Conservation (phyloP, 1,140 invertebrate species). For the Drosophila melanica region DNA sequence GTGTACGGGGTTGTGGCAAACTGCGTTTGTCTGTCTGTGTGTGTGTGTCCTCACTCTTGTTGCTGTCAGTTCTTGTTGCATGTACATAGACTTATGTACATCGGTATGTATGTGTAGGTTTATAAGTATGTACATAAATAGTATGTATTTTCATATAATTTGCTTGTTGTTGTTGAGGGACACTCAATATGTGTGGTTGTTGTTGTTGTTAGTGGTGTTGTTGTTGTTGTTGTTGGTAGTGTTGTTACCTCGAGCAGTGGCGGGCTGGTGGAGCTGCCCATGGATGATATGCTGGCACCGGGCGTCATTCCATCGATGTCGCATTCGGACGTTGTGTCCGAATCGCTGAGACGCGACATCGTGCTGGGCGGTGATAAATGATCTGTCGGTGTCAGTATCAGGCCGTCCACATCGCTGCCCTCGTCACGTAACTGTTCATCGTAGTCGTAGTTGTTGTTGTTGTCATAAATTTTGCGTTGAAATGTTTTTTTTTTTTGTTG, state of each 20-base stretch:
- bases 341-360: slow-evolving; percentile 94
- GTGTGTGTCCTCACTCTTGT: slow-evolving; percentile 38
- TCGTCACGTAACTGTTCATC: slow-evolving; percentile 80
- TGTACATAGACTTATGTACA: slow-evolving; percentile 16
- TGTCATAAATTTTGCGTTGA: slow-evolving; percentile 70
- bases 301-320: slow-evolving; percentile 90
- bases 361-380: slow-evolving; percentile 96
- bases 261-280: slow-evolving; percentile 93
- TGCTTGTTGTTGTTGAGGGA: slow-evolving; percentile 18
- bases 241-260: slow-evolving; percentile 86
- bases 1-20: slow-evolving; percentile 40
- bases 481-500: slow-evolving; percentile 38
- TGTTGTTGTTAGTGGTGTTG: slow-evolving; percentile 32
- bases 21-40: slow-evolving; percentile 26
- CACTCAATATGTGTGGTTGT: slow-evolving; percentile 41
- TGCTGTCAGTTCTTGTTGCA: slow-evolving; percentile 48
- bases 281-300: slow-evolving; percentile 92
- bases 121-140: slow-evolving; percentile 61
- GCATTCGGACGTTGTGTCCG: slow-evolving; percentile 95
- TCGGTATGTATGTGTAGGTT: slow-evolving; percentile 10
- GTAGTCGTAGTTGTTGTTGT: slow-evolving; percentile 46
- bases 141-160: slow-evolving; percentile 50
- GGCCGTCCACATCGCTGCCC: slow-evolving; percentile 85
- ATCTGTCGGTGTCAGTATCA: slow-evolving; percentile 89
- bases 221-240: slow-evolving; percentile 36